Percentiles rank a stretch among this genome's conserved stretches.
Evolutionary conservation across 1,140 invertebrate species (phyloP).

Genomic region (Thalassaphorura encarpata): DNA sequence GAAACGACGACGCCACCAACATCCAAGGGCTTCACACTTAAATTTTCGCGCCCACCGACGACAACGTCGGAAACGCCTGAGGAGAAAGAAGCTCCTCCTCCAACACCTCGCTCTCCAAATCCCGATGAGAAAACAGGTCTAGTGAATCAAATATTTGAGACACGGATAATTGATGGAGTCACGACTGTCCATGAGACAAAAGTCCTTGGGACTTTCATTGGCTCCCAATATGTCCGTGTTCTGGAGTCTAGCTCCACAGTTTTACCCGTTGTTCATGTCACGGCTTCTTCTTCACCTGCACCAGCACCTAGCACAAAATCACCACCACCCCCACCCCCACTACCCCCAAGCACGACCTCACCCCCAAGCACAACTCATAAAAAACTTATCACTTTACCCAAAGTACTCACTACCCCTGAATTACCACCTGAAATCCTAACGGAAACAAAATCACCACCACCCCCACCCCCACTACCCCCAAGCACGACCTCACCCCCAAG

Average conservation of each 20-base stretch:
- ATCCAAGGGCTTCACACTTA: slow-evolving; percentile 31
- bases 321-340: background rate
- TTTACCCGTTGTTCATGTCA: slow-evolving; percentile 35
- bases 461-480: background rate
- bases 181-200: slow-evolving; percentile 78
- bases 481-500: background rate
- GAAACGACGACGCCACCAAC: slow-evolving; percentile 25
- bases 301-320: background rate
- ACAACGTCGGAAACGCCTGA: too few species aligned
- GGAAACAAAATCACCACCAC: background rate
- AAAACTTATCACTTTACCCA: too few species aligned
- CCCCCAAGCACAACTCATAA: too few species aligned
- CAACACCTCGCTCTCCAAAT: background rate
- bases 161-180: slow-evolving; percentile 65
- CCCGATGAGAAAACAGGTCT: slow-evolving; percentile 54
- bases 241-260: slow-evolving; percentile 58
- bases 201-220: slow-evolving; percentile 76
- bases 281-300: slow-evolving; percentile 12
- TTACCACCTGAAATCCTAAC: slow-evolving; percentile 8
- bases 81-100: too few species aligned
- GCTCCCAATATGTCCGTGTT: slow-evolving; percentile 68
- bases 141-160: slow-evolving; percentile 68
- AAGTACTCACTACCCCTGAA: slow-evolving; percentile 12
- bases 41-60: slow-evolving; percentile 14
- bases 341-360: background rate